Conservation (phyloP, 2,888 invertebrate genomes). For the Xylophagus ater region DNA sequence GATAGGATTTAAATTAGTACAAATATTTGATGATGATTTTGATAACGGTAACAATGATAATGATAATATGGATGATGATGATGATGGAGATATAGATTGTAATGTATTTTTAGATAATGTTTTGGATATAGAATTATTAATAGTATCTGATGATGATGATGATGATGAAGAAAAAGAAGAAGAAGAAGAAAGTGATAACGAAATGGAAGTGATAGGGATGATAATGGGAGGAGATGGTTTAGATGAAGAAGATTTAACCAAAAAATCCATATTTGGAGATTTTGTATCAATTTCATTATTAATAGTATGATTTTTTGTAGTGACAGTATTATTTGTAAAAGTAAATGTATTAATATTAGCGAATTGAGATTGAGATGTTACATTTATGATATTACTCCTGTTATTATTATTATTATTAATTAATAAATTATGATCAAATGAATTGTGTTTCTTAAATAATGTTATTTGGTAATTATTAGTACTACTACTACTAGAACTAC, state of each 20-base stretch:
- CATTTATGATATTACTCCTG: constrained; percentile 11
- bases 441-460: not conserved
- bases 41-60: no score
- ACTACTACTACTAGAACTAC: constrained; percentile 3
- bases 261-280: constrained; percentile 4
- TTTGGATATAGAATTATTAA: constrained; percentile 6
- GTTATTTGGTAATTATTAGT: not conserved
- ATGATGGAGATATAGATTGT: constrained; percentile 16
- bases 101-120: not conserved
- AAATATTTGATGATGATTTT: constrained; percentile 20
- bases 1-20: constrained; percentile 24
- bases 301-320: no score
- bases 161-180: constrained; percentile 8
- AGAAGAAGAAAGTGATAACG: not conserved
- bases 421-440: constrained; percentile 1
- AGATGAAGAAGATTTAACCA: constrained; percentile 19
- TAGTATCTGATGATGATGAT: constrained; percentile 12
- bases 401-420: no score
- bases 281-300: not conserved
- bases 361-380: constrained; percentile 17
- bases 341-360: not conserved
- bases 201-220: constrained; percentile 13
- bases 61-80: constrained; percentile 14
- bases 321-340: not conserved
- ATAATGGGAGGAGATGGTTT: constrained; percentile 17